These are phyloP conservation scores for Pseudococcus viburni DNA, from an alignment of 2,888 invertebrate genomes.

Conservation along the genomic window DNA sequence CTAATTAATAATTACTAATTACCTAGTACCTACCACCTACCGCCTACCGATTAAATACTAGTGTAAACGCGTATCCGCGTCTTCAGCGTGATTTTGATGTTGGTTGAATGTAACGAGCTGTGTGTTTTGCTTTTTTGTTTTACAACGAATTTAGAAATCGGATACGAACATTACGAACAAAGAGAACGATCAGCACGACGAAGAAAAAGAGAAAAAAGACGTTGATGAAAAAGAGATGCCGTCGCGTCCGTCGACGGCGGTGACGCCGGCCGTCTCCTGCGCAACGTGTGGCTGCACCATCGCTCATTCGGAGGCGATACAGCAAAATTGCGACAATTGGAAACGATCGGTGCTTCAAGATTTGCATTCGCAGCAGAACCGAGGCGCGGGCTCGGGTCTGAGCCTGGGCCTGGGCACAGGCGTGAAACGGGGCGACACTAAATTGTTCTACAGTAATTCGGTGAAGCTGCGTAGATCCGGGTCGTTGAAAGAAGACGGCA, in stretches of 20 bases:
- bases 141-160: neutral
- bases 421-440: conserved; percentile 39
- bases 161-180: conserved; percentile 9
- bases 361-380: conserved; percentile 50
- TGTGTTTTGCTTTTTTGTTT: neutral
- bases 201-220: conserved; percentile 33
- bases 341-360: conserved; percentile 60
- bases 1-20: no score
- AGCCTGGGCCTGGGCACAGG: neutral
- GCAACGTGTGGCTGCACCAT: conserved; percentile 6
- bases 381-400: conserved; percentile 4
- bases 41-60: no score
- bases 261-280: no score
- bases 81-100: no score
- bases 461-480: conserved; percentile 68
- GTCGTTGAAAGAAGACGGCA: conserved; percentile 69
- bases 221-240: conserved; percentile 33
- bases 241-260: no score
- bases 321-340: conserved; percentile 60
- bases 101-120: no score
- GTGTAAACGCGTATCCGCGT: no score
- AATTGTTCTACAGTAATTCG: conserved; percentile 64
- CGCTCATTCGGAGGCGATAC: conserved; percentile 41
- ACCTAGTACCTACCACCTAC: no score
- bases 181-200: conserved; percentile 22